Conservation (phyloP, 2,888 invertebrate species). For the Acanthoscelides obtectus region DNA sequence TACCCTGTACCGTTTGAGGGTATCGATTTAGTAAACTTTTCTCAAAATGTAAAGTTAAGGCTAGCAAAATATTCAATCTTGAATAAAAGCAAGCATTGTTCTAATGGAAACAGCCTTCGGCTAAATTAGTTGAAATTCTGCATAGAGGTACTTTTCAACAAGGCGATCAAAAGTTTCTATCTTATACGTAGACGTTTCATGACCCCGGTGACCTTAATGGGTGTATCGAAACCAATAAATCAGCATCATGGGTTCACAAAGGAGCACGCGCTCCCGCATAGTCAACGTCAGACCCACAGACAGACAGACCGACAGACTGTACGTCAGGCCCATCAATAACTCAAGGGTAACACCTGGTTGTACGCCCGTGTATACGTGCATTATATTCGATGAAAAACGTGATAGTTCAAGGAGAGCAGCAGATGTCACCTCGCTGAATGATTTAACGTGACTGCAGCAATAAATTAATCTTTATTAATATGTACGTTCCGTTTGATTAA, state of each 20-base stretch:
- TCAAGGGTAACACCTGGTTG: conserved; percentile 37
- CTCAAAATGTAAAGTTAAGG: too few relatives aligned
- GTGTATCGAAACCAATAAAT: neutral
- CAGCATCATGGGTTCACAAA: neutral
- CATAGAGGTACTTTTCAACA: too few relatives aligned
- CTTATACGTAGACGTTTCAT: too few relatives aligned
- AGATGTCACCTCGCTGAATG: conserved; percentile 42
- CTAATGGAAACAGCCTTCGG: too few relatives aligned
- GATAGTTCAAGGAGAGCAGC: conserved; percentile 43
- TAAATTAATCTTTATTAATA: conserved; percentile 41
- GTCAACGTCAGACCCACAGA: neutral
- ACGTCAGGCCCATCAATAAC: conserved; percentile 31
- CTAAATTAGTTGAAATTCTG: too few relatives aligned
- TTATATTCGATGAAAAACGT: conserved; percentile 37
- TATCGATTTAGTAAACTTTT: too few relatives aligned
- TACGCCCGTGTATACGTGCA: neutral
- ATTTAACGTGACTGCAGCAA: conserved; percentile 37
- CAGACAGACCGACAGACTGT: conserved; percentile 10
- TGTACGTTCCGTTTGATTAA: conserved; percentile 30
- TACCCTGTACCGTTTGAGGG: too few relatives aligned
- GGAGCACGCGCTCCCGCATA: neutral
- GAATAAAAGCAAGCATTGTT: too few relatives aligned
- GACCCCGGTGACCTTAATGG: neutral
- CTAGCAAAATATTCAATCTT: too few relatives aligned
- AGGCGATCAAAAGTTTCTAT: too few relatives aligned